Evolutionary conservation across 2,888 invertebrate species (phyloP).

Genomic region (Agrochola lota): DNA sequence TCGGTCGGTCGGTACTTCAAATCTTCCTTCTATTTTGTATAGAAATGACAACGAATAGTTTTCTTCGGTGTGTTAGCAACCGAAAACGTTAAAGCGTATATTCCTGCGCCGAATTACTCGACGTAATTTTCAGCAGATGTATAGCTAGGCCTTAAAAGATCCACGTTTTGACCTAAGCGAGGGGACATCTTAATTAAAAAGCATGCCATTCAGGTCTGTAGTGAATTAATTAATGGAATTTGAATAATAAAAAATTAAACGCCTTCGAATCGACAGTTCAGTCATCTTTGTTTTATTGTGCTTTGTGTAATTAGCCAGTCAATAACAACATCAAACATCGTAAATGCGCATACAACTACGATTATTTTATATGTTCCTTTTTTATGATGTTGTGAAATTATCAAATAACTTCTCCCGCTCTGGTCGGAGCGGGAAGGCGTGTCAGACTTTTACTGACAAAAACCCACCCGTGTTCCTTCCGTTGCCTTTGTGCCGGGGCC

Average conservation of each 20-base stretch:
- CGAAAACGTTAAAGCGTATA: not conserved
- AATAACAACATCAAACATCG: too few species aligned
- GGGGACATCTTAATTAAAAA: constrained; percentile 36
- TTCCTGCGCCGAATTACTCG: not conserved
- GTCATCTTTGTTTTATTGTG: constrained; percentile 20
- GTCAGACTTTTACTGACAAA: too few species aligned
- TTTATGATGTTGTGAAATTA: too few species aligned
- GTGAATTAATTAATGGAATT: constrained; percentile 45
- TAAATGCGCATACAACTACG: too few species aligned
- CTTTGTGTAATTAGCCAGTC: not conserved
- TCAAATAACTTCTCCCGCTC: too few species aligned
- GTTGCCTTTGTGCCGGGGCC: too few species aligned
- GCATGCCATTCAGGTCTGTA: constrained; percentile 31
- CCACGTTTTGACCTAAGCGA: constrained; percentile 6
- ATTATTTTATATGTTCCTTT: too few species aligned
- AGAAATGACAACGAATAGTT: not conserved
- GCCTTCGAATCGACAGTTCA: not conserved
- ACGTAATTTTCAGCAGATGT: not conserved
- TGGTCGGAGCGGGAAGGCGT: too few species aligned
- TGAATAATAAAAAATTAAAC: constrained; percentile 44
- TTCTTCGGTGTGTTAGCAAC: not conserved
- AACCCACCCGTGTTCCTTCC: too few species aligned
- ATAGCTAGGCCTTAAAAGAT: not conserved
- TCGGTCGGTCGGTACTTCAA: too few species aligned
- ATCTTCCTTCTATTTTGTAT: not conserved